Conservation (phyloP, 2,113 vertebrate species). For the pig (Sus scrofa) region T2T-Sscrofa CM000830.6:28274501-28275000, state of each 20-base stretch:
- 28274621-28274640: neutral
- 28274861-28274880: neutral
- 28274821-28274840: neutral
- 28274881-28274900: neutral
- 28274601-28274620: neutral
- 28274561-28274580: neutral
- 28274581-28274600: neutral
- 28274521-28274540: neutral
- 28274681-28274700: neutral
- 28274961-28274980: neutral
- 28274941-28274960: conserved; percentile 17
- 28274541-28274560: neutral
- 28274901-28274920: neutral
- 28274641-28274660: neutral
- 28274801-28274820: neutral
- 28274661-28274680: neutral
- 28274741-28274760: neutral
- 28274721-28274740: neutral
- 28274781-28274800: neutral
- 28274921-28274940: conserved; percentile 17
- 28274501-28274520: neutral
- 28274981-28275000: neutral
- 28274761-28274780: conserved; percentile 23
- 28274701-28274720: neutral
- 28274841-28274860: neutral